Conservation (phyloP, 2,113 vertebrate genomes). For the Ictalurus furcatus region DNA sequence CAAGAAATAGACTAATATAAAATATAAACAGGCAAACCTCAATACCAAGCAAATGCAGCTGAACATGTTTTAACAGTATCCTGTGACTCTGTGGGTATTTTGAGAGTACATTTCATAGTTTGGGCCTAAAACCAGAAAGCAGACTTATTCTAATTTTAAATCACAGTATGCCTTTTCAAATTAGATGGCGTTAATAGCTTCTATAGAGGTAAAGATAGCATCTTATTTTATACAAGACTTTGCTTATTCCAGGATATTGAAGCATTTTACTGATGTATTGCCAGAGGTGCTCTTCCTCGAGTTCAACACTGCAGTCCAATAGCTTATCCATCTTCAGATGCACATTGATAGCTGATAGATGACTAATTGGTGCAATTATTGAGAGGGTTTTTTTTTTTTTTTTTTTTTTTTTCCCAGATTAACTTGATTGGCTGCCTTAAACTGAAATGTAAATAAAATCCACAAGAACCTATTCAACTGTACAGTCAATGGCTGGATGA, state of each 20-base stretch:
- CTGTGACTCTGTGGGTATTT: background rate
- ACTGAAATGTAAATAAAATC: background rate
- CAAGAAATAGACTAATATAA: background rate
- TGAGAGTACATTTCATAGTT: background rate
- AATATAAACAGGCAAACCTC: background rate
- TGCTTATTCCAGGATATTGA: background rate
- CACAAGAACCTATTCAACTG: background rate
- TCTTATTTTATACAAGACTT: background rate
- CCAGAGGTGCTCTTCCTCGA: background rate
- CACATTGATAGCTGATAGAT: background rate
- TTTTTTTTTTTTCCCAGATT: background rate
- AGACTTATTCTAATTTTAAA: background rate
- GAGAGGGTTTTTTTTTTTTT: background rate
- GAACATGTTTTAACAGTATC: background rate
- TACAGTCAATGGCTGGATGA: background rate
- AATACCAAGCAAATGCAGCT: background rate
- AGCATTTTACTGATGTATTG: background rate
- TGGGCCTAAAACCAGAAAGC: background rate
- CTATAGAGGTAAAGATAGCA: background rate
- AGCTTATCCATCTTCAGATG: too few species aligned
- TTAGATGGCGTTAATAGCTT: background rate
- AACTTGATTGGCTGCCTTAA: background rate
- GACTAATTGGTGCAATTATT: background rate
- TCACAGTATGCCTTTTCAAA: background rate
- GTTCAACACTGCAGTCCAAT: background rate